Evolutionary conservation across 2,113 vertebrate genomes (phyloP), one percentile per base, ranked within the genome.

Genomic region (Nicator chloris): DNA sequence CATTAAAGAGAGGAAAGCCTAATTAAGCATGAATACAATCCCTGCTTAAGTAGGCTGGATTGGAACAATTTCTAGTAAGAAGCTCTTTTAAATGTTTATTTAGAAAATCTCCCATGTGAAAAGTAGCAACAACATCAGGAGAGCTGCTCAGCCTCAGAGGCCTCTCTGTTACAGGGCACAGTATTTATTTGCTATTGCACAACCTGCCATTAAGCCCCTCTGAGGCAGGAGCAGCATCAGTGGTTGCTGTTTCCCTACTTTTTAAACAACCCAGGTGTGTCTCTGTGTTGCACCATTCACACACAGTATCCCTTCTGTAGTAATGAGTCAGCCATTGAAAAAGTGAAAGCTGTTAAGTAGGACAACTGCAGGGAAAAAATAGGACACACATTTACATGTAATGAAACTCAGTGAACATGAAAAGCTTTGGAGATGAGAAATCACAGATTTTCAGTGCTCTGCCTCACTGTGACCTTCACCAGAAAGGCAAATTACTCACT

Each of bases 11-110:
- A 91, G 69, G 82, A 97, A 95, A 95, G 89, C 91, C 70, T 95
- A 96, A 96, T 95, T 95, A 97, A 91, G 92, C 91, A 95, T 86
- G 79, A 96, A 94, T 53, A 88, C 90, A 96, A 96, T 94, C 93
- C 90, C 56, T 28, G 72, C 77, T 88, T 96, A 96, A 96, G 76
- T 42, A 86, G 54, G 53, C 64, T 78, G 72, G 59, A 92, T 90
- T 86, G 93, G 77, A 83, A 93, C 71, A 80, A 79, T 78, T 95
- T 96, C 92, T 83, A 78, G 28, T 86, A 93, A 95, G 76, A 71
- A 92, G 90, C 37, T 90, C 92, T 95, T 95, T 90, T 93, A 96
- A 94, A 90, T 59, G 92, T 93, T 94, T 96, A 95, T 88, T 96
- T 93, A 92, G 88, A 92, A 96, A 97, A 90, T 68, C 94, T 94